Evolutionary conservation across 2,797 vertebrate genomes (phyloP).

Genomic region (Avahi laniger): DNA sequence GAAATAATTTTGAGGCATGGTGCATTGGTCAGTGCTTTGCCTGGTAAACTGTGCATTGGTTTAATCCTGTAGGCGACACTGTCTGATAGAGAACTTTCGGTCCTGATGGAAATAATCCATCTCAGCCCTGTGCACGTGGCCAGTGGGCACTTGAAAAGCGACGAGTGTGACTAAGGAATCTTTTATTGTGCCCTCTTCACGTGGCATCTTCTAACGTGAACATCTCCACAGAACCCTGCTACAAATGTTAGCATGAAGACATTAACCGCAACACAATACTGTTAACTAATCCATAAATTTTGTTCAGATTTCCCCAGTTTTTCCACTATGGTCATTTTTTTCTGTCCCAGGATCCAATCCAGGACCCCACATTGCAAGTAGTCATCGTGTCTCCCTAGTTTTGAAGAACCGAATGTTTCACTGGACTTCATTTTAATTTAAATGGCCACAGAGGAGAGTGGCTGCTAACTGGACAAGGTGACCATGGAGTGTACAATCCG

Average conservation of each 20-base stretch:
- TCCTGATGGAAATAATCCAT: not conserved
- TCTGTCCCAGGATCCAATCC: not conserved
- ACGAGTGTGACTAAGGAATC: not conserved
- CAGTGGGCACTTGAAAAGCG: not conserved
- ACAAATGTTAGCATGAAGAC: not conserved
- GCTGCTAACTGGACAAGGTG: not conserved
- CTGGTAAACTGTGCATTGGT: not conserved
- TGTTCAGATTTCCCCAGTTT: not conserved
- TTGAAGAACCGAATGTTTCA: not conserved
- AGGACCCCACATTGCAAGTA: not conserved
- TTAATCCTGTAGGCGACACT: not conserved
- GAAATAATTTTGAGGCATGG: not conserved
- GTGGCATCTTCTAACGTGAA: not conserved
- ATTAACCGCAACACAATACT: not conserved
- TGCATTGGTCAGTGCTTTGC: not conserved
- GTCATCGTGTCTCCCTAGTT: not conserved
- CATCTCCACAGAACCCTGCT: not conserved
- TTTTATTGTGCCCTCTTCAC: not conserved
- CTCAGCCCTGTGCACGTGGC: not conserved
- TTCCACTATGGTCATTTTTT: not conserved
- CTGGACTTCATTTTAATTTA: not conserved
- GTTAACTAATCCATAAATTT: not conserved
- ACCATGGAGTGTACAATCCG: rapidly evolving
- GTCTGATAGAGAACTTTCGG: not conserved
- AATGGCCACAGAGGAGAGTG: not conserved